Conservation (phyloP, 2,888 invertebrate genomes). For the Drosophila demipolita region DNA sequence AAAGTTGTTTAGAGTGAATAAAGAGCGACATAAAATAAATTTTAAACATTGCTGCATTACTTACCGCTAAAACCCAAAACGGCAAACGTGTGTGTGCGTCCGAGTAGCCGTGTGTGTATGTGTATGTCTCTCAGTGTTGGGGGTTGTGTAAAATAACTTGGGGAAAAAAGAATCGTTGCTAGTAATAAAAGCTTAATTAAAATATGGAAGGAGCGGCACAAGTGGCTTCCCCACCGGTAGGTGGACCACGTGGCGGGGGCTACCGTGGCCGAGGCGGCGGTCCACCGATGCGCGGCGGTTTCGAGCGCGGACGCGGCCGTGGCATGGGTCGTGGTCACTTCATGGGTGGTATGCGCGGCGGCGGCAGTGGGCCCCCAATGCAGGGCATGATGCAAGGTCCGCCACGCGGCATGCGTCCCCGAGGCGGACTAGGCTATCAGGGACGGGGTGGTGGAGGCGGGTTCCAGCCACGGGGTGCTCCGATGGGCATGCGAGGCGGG, state of each 20-base stretch:
- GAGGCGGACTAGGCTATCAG: constrained; percentile 81
- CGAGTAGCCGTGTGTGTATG: constrained; percentile 38
- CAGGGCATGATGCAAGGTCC: constrained; percentile 80
- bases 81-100: constrained; percentile 59
- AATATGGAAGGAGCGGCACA: constrained; percentile 78
- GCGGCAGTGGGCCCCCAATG: constrained; percentile 79
- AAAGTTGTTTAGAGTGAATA: constrained; percentile 31
- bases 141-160: constrained; percentile 40
- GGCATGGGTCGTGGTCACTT: constrained; percentile 85
- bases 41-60: constrained; percentile 3
- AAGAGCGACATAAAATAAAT: background rate
- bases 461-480: constrained; percentile 82
- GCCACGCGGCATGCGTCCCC: constrained; percentile 82
- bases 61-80: constrained; percentile 23
- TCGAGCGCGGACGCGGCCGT: constrained; percentile 84
- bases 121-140: constrained; percentile 44
- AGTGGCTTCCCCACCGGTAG: constrained; percentile 73
- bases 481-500: constrained; percentile 83
- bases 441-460: constrained; percentile 78
- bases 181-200: constrained; percentile 9
- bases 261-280: constrained; percentile 83
- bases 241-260: constrained; percentile 82
- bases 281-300: constrained; percentile 83
- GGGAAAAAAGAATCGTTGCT: constrained; percentile 16
- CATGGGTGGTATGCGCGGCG: constrained; percentile 82